phyloP scores from a whole-genome alignment of 2,113 vertebrate species.

The Cyprinus carpio region DNA sequence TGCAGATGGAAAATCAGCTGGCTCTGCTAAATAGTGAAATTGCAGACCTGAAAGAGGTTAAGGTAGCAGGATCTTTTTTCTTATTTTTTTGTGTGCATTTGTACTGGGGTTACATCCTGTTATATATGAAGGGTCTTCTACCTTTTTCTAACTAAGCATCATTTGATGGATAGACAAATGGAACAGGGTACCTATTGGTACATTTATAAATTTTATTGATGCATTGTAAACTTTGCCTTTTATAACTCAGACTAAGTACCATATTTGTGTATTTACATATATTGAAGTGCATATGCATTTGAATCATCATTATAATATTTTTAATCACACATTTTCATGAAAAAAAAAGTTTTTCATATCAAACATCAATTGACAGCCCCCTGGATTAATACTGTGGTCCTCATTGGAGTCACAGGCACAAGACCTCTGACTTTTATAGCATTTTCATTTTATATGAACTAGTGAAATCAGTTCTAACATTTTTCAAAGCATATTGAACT shows the following conservation, averaged over 20 bases:
- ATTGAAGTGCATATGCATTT: neutral
- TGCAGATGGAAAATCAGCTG: slow-evolving; percentile 59
- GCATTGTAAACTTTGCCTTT: no score
- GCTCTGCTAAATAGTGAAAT: slow-evolving; percentile 55
- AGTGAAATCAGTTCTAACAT: neutral
- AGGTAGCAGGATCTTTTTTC: slow-evolving; percentile 48
- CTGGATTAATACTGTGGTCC: neutral
- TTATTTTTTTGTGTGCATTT: neutral
- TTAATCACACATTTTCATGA: neutral
- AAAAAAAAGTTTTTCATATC: no score
- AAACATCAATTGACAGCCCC: neutral
- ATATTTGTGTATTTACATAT: neutral
- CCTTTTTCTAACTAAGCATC: neutral
- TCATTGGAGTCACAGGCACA: neutral
- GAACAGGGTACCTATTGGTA: no score
- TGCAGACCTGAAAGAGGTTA: slow-evolving; percentile 51
- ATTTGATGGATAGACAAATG: neutral
- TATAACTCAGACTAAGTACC: neutral
- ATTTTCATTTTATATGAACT: neutral
- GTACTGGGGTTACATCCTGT: neutral
- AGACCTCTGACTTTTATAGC: neutral
- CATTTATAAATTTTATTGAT: neutral
- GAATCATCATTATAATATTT: neutral
- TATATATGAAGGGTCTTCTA: neutral
- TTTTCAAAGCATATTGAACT: neutral